Evolutionary conservation across 2,797 vertebrate genomes (phyloP).

Genomic region (Megalops cyprinoides): DNA sequence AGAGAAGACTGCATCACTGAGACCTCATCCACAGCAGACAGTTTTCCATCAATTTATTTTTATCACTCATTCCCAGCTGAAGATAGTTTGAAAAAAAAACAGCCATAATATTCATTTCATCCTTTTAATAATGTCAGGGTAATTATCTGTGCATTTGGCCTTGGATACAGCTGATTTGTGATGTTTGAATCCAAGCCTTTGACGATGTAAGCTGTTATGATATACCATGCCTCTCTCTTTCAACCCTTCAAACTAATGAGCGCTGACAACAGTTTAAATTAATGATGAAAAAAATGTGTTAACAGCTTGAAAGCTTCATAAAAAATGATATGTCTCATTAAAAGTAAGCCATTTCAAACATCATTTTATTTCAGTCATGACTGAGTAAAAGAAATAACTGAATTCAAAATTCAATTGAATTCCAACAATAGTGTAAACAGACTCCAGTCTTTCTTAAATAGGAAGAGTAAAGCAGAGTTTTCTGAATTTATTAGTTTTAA

Average conservation of each 20-base stretch:
- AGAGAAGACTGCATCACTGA: no score
- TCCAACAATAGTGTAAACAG: slow-evolving; percentile 60
- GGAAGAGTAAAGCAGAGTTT: slow-evolving; percentile 57
- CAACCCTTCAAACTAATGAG: background rate
- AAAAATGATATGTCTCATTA: slow-evolving; percentile 6
- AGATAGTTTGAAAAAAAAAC: background rate
- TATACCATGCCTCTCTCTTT: background rate
- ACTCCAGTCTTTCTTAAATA: slow-evolving; percentile 63
- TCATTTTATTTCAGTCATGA: slow-evolving; percentile 8
- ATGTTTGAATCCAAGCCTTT: no score
- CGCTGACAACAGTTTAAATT: background rate
- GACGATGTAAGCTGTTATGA: background rate
- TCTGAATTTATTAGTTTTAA: slow-evolving; percentile 66
- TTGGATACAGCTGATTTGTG: background rate
- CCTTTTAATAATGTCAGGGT: background rate
- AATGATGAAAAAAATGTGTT: background rate
- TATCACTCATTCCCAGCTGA: no score
- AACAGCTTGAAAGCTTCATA: slow-evolving; percentile 5
- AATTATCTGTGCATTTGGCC: background rate
- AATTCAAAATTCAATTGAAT: slow-evolving; percentile 56
- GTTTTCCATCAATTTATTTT: no score
- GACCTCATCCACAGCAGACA: no score
- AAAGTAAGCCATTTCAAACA: background rate
- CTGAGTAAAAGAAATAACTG: slow-evolving; percentile 41
- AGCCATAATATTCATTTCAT: background rate